Conservation (phyloP, 2,888 invertebrate species). For the Amphimallon solstitiale region DNA sequence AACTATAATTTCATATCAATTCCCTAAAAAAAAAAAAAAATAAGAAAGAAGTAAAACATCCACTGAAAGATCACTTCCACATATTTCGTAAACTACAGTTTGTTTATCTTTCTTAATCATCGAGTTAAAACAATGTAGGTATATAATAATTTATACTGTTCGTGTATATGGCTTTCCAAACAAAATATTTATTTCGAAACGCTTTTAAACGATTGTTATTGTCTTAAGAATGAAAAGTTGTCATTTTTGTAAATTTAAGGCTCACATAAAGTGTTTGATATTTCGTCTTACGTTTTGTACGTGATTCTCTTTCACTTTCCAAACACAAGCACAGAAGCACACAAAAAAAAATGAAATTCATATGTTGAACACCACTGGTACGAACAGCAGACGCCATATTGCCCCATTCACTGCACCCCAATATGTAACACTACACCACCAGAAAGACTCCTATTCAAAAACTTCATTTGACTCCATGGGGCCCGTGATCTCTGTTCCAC, state of each 20-base stretch:
- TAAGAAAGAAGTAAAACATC: too few species aligned
- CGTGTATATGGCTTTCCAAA: neutral
- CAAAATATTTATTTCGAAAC: constrained; percentile 11
- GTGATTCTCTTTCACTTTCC: constrained; percentile 7
- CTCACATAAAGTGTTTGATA: neutral
- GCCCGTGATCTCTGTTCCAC: constrained; percentile 20
- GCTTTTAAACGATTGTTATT: neutral
- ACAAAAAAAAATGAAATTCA: constrained; percentile 32
- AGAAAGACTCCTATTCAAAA: constrained; percentile 33
- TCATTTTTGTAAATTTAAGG: neutral
- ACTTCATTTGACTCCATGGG: constrained; percentile 32
- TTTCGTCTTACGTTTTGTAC: constrained; percentile 19
- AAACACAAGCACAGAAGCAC: constrained; percentile 22
- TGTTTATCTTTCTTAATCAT: constrained; percentile 8
- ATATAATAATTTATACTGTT: neutral
- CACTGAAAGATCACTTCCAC: too few species aligned
- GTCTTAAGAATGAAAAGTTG: neutral
- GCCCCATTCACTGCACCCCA: constrained; percentile 37
- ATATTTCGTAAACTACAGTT: neutral
- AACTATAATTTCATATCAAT: too few species aligned
- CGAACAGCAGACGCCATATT: constrained; percentile 37
- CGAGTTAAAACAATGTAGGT: constrained; percentile 5
- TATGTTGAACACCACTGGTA: constrained; percentile 37
- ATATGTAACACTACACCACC: constrained; percentile 39
- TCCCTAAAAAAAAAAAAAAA: too few species aligned